Base-by-base conservation (phyloP, 1,140 invertebrate species). In the Achatina immaculata region DNA sequence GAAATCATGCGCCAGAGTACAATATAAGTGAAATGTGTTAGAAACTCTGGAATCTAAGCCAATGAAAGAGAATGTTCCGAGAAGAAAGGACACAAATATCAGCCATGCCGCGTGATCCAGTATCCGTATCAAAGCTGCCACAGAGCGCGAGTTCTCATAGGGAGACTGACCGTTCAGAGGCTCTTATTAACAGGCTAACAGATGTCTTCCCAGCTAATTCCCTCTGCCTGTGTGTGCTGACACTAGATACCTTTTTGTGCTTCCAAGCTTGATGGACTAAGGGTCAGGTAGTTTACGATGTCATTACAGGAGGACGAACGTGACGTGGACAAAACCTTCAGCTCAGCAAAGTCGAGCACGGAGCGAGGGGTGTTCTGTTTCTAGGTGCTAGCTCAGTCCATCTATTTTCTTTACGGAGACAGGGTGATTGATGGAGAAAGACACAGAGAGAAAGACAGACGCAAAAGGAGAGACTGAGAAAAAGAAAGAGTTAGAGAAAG, bases 311-410 rank as follows among this genome's bases (percentile, higher is more conserved):
- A n/a, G 28, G n/a, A 34, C 16, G 9, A 16, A 62, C 58, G n/a
- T 62, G 58, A 62, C 58, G 16, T 1, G n/a, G 31, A 62, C 58
- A 62, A 28, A 28, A 31, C 58, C n/a, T 62, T 2, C 7, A 31
- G n/a, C n/a, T n/a, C n/a, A n/a, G n/a, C n/a, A n/a, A n/a, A n/a
- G n/a, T n/a, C n/a, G n/a, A n/a, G n/a, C n/a, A n/a, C n/a, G n/a
- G n/a, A n/a, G n/a, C n/a, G n/a, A n/a, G n/a, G 58, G 19, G 58
- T 62, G 58, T 62, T 62, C n/a, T 62, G 21, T 62, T 28, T 62
- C 58, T 9, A 31, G 58, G 31, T 31, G 1, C 28, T 62, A 62
- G 45, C n/a, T n/a, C n/a, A n/a, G n/a, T n/a, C n/a, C n/a, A n/a
- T n/a, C n/a, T n/a, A n/a, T n/a, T n/a, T n/a, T n/a, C n/a, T n/a